These are phyloP conservation scores for Scaptodrosophila lebanonensis DNA, from an alignment of 1,140 invertebrate species.

Conservation along the genomic window DNA sequence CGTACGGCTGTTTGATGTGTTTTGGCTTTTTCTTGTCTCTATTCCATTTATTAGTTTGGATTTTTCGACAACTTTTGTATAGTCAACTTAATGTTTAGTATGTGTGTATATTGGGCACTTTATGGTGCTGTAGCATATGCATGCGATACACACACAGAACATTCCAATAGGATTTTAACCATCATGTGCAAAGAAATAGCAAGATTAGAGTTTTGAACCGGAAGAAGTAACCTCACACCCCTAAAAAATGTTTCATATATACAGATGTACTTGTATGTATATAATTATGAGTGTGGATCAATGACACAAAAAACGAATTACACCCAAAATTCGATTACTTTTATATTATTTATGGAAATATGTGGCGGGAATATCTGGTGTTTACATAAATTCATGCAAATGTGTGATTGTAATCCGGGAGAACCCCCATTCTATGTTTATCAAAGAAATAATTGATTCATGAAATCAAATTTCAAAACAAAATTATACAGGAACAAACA, in stretches of 20 bases:
- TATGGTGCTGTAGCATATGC: too few species aligned
- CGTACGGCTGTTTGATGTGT: slow-evolving; percentile 20
- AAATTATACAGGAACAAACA: slow-evolving; percentile 19
- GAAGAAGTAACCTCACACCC: neutral
- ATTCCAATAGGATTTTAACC: slow-evolving; percentile 47
- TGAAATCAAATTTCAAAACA: slow-evolving; percentile 37
- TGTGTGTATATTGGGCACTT: slow-evolving; percentile 16
- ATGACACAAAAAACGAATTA: neutral
- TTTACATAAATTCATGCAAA: too few species aligned
- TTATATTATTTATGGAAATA: neutral
- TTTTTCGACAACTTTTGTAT: slow-evolving; percentile 32
- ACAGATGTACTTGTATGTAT: too few species aligned
- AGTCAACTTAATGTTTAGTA: slow-evolving; percentile 7
- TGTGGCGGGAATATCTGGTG: too few species aligned
- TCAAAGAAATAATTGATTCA: slow-evolving; percentile 14
- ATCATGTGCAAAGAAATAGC: slow-evolving; percentile 1
- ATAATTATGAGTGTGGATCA: too few species aligned
- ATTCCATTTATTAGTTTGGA: slow-evolving; percentile 35
- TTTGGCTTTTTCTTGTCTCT: slow-evolving; percentile 52
- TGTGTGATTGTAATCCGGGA: too few species aligned
- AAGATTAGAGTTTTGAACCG: too few species aligned
- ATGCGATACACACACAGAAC: slow-evolving; percentile 26
- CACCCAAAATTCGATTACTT: neutral
- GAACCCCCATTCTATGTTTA: neutral
- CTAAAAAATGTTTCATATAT: neutral